Percentiles rank a stretch among this genome's conserved stretches.
Evolutionary conservation across 2,113 vertebrate genomes (phyloP).

Genomic region (Peromyscus polionotus): DNA sequence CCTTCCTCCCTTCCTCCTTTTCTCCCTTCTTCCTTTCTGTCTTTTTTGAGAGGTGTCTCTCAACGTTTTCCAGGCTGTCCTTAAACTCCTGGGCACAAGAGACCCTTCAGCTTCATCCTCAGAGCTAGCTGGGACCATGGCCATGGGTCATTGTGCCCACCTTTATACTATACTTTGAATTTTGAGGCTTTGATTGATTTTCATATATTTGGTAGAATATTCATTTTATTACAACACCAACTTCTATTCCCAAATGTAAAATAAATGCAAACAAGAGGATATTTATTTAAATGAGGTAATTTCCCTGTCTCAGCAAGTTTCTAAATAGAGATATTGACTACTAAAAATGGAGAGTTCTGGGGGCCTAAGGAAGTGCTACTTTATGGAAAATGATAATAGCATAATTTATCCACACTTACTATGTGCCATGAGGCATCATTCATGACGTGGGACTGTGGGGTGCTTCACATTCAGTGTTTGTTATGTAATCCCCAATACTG

Average conservation of each 20-base stretch:
- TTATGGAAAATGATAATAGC: conserved; percentile 28
- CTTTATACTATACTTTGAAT: not conserved
- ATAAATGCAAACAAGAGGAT: conserved; percentile 7
- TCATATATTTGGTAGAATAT: not conserved
- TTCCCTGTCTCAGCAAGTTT: conserved; percentile 37
- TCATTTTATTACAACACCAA: conserved; percentile 33
- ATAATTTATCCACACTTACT: not conserved
- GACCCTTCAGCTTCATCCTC: not conserved
- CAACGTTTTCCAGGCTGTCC: not conserved
- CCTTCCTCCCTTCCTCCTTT: not conserved
- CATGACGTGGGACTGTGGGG: not conserved
- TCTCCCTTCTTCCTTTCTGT: not conserved
- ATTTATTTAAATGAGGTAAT: conserved; percentile 17
- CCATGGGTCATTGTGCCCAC: not conserved
- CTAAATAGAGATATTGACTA: conserved; percentile 34
- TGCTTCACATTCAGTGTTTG: conserved; percentile 5
- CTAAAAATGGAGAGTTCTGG: conserved; percentile 13
- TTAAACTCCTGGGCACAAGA: not conserved
- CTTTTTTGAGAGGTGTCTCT: not conserved
- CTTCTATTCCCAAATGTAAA: conserved; percentile 3
- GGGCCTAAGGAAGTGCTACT: not conserved
- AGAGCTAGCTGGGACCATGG: no score
- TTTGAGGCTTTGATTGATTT: conserved; percentile 31
- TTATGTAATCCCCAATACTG: not conserved
- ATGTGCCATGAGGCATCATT: not conserved